phyloP scores from a whole-genome alignment of 2,888 invertebrate species.

The Taphrorychus bicolor region DNA sequence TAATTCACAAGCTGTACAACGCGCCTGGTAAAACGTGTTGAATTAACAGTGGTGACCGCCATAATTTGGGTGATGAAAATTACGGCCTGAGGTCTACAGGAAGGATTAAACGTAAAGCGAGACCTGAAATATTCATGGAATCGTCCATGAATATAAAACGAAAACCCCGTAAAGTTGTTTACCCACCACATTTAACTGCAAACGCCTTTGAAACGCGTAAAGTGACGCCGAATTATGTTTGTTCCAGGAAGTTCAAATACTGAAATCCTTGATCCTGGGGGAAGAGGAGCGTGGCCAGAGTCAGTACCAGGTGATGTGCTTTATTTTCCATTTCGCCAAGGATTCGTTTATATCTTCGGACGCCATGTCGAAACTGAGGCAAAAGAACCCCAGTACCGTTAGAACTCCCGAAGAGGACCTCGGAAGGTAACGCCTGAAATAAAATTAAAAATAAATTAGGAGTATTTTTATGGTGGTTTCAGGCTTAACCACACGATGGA shows the following conservation, averaged over 20 bases:
- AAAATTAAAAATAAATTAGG: neutral
- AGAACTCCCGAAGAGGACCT: conserved; percentile 90
- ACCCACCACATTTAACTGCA: conserved; percentile 20
- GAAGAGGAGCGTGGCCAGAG: conserved; percentile 92
- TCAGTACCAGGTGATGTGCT: conserved; percentile 90
- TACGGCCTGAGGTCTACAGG: conserved; percentile 12
- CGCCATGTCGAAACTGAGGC: conserved; percentile 94
- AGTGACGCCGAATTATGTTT: conserved; percentile 5
- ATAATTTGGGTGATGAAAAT: conserved; percentile 24
- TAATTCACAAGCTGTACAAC: conserved; percentile 21
- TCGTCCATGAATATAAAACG: conserved; percentile 29
- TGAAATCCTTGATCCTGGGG: conserved; percentile 86
- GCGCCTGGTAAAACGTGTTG: conserved; percentile 13
- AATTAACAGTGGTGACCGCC: conserved; percentile 27
- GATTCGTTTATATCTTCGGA: conserved; percentile 95
- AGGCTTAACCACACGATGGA: conserved; percentile 85
- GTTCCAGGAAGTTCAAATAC: conserved; percentile 86
- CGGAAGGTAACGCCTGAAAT: conserved; percentile 62
- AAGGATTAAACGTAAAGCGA: conserved; percentile 31
- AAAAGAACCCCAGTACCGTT: conserved; percentile 65
- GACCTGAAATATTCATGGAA: conserved; percentile 30
- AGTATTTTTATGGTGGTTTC: neutral
- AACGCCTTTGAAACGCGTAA: conserved; percentile 20
- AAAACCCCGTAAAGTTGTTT: conserved; percentile 12
- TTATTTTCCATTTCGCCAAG: conserved; percentile 87